Evolutionary conservation across 2,797 vertebrate genomes (phyloP), one percentile per base, ranked within the genome.

Genomic region (Galagoides demidoff): DNA sequence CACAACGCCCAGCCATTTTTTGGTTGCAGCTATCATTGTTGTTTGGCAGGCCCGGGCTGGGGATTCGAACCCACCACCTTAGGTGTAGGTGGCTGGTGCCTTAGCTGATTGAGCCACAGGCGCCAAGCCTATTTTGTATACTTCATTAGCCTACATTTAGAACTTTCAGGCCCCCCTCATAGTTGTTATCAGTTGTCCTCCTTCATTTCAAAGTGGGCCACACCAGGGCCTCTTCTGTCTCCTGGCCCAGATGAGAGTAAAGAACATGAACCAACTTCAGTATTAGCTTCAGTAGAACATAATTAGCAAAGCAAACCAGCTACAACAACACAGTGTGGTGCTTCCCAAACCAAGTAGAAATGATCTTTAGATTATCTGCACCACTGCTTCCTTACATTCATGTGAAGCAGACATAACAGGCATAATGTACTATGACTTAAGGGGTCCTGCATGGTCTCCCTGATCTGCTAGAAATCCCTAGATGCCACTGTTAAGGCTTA

Each of bases 231-330:
- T 94, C 37, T 95, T 92, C 79, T 55, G 57, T 89, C 71, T 93
- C 93, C 64, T 89, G 59, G 83, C 66, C 85, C 82, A 96, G 71
- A 96, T 88, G 31, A 92, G 55, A 55, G 93, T 92, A 88, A 96
- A 95, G 93, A 93, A 89, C 95, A 88, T 95, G 82, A 95, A 96
- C 74, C 82, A 92, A 89, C 96, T 96, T 97, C 88, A 95, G 92
- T 94, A 97, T 96, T 96, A 97, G 88, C 76, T 86, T 94, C 95
- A 97, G 92, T 73, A 95, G 95, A 92, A 92, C 78, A 97, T 91
- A 97, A 97, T 97, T 97, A 97, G 90, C 90, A 97, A 96, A 95
- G 85, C 83, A 95, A 96, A 97, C 95, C 89, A 95, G 89, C 93
- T 96, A 95, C 92, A 97, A 89, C 84, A 95, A 90, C 95, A 96